Evolutionary conservation across 2,888 invertebrate genomes (phyloP), one percentile per base, ranked within the genome.

Genomic region (Aricia artaxerxes): DNA sequence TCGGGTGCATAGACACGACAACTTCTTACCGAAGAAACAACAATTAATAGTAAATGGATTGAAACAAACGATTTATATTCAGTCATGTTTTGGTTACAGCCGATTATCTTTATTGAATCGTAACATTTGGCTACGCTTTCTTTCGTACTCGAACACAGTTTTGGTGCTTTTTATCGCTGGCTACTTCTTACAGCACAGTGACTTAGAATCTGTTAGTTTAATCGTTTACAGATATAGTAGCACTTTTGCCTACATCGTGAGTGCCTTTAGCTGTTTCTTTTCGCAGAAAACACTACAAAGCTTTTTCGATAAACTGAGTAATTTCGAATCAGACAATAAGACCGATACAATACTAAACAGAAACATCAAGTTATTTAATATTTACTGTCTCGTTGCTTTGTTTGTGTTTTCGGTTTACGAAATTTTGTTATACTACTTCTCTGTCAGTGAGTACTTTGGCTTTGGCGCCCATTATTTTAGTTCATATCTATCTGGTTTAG

Each of bases 171-270:
- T n/a, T 61, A 6, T 7, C 24, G 60, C 60, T 61, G n/a, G 60
- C 60, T 61, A n/a, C n/a, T 61, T 7, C n/a, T 61, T 61, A 24
- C n/a, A 61, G 60, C 60, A 61, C n/a, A 61, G 60, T 61, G 60
- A 61, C 7, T 61, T 61, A 61, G n/a, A 0, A 24, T 61, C 60
- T 7, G 24, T 61, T 7, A 61, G 60, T 24, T 61, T 61, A 24
- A 61, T 61, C 24, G 60, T 61, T 61, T 61, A 61, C 60, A n/a
- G 60, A n/a, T 61, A 61, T 61, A 24, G n/a, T 24, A n/a, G 24
- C 24, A 61, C 24, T 61, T 61, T n/a, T 6, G 16, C 60, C 60
- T n/a, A 61, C 24, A 24, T 61, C 24, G 2, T n/a, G n/a, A 7
- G 60, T 1, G n/a, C n/a, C 6, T 0, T 61, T 24, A 61, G 60